These are phyloP conservation scores for Amblyornis subalaris DNA, from an alignment of 2,113 vertebrate genomes.

Conservation along the genomic window DNA sequence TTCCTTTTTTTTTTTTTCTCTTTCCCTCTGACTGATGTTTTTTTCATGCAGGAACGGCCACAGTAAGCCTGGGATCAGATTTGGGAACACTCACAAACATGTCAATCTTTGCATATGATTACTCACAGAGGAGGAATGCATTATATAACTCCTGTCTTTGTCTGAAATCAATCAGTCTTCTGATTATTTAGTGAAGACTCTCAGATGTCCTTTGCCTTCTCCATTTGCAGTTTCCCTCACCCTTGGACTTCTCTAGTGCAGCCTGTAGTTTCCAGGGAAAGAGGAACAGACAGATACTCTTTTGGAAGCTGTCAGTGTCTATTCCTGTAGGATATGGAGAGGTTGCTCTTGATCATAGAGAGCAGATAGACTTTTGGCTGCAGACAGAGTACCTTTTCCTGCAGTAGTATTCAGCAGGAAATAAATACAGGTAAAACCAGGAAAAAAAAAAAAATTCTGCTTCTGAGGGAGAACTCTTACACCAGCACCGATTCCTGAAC, in stretches of 20 bases:
- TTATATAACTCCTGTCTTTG: slow-evolving; percentile 33
- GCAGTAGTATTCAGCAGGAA: neutral
- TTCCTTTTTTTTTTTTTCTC: neutral
- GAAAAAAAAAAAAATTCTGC: neutral
- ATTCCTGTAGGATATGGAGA: neutral
- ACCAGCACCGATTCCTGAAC: neutral
- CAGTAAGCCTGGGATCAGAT: neutral
- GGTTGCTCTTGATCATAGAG: neutral
- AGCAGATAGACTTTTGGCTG: neutral
- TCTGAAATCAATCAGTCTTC: slow-evolving; percentile 7
- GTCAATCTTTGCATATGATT: slow-evolving; percentile 40
- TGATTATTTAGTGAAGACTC: slow-evolving; percentile 3
- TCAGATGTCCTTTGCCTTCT: slow-evolving; percentile 13
- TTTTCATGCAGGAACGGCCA: neutral
- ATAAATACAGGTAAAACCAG: neutral
- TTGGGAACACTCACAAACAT: slow-evolving; percentile 5
- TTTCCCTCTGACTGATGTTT: neutral
- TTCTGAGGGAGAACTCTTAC: neutral
- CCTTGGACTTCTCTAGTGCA: neutral
- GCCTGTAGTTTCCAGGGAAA: neutral
- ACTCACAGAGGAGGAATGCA: slow-evolving; percentile 33
- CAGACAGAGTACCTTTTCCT: neutral
- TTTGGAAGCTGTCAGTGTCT: neutral
- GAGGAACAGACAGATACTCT: neutral
- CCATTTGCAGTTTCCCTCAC: neutral